Evolutionary conservation across 2,113 vertebrate genomes (phyloP).

Genomic region (Pelobates fuscus): DNA sequence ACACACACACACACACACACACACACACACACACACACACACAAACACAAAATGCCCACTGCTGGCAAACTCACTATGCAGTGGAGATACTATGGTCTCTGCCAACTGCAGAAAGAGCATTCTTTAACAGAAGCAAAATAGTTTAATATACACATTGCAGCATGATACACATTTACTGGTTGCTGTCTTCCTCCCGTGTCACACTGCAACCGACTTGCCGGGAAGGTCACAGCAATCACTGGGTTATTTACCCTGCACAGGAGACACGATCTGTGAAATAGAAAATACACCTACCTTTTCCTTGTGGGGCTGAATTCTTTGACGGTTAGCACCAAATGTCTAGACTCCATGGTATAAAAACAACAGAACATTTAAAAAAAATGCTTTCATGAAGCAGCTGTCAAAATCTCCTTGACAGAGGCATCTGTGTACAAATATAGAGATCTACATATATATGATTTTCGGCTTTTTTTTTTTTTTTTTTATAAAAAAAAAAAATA

Average conservation of each 20-base stretch:
- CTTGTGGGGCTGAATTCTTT: slow-evolving; percentile 35
- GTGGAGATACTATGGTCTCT: background rate
- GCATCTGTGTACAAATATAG: background rate
- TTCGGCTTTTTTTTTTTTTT: no score
- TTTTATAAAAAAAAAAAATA: no score
- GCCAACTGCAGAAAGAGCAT: slow-evolving; percentile 15
- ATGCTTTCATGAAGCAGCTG: background rate
- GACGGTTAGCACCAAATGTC: slow-evolving; percentile 20
- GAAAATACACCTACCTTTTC: slow-evolving; percentile 29
- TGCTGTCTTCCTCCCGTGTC: no score
- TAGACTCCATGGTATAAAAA: slow-evolving; percentile 37
- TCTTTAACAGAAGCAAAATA: background rate
- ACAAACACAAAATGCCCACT: no score
- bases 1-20: no score
- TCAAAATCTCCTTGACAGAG: slow-evolving; percentile 4
- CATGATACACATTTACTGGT: no score
- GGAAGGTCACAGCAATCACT: slow-evolving; percentile 4
- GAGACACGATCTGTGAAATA: no score
- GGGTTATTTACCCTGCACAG: background rate
- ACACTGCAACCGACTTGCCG: no score
- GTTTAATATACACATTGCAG: no score
- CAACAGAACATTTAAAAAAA: background rate
- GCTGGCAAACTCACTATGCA: no score
- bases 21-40: no score
- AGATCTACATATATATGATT: no score